phyloP scores from a whole-genome alignment of 92 coral and sea anemone species.

The Palythoa caribaeorum region DNA sequence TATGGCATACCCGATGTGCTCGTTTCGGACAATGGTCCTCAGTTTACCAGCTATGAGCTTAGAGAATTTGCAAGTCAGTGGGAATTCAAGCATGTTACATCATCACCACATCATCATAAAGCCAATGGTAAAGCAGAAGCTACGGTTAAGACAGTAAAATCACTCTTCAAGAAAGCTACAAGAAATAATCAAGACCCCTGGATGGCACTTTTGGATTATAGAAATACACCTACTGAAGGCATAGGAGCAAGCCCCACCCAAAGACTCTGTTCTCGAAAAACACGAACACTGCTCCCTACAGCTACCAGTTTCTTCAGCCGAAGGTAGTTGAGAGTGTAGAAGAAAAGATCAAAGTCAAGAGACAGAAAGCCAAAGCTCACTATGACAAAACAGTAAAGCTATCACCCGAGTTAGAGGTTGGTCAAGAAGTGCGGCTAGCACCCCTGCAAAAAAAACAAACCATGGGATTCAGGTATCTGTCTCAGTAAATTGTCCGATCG shows the following conservation, averaged over 20 bases:
- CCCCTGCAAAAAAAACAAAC: slow-evolving; percentile 36
- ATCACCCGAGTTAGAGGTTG: slow-evolving; percentile 62
- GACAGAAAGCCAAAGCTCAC: slow-evolving; percentile 55
- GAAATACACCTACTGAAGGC: slow-evolving; percentile 59
- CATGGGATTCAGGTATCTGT: slow-evolving; percentile 62
- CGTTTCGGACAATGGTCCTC: slow-evolving; percentile 68
- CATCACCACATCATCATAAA: slow-evolving; percentile 14
- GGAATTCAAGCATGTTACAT: slow-evolving; percentile 48
- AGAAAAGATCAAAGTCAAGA: slow-evolving; percentile 15
- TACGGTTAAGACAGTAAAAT: slow-evolving; percentile 49
- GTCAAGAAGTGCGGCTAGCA: slow-evolving; percentile 69
- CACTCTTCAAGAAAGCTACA: slow-evolving; percentile 68
- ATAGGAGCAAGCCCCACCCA: slow-evolving; percentile 55
- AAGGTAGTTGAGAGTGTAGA: slow-evolving; percentile 18
- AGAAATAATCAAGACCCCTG: slow-evolving; percentile 63
- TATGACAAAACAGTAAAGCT: slow-evolving; percentile 46
- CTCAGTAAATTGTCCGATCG: slow-evolving; percentile 52
- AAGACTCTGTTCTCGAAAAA: no score
- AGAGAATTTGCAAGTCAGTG: slow-evolving; percentile 51
- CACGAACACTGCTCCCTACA: neutral
- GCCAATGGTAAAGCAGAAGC: slow-evolving; percentile 8
- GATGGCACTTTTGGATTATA: slow-evolving; percentile 58
- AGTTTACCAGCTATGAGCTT: slow-evolving; percentile 54
- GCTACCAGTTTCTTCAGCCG: neutral
- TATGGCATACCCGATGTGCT: slow-evolving; percentile 66